These are phyloP conservation scores for Eupithecia subumbrata DNA, from an alignment of 2,888 invertebrate genomes.

Conservation along the genomic window DNA sequence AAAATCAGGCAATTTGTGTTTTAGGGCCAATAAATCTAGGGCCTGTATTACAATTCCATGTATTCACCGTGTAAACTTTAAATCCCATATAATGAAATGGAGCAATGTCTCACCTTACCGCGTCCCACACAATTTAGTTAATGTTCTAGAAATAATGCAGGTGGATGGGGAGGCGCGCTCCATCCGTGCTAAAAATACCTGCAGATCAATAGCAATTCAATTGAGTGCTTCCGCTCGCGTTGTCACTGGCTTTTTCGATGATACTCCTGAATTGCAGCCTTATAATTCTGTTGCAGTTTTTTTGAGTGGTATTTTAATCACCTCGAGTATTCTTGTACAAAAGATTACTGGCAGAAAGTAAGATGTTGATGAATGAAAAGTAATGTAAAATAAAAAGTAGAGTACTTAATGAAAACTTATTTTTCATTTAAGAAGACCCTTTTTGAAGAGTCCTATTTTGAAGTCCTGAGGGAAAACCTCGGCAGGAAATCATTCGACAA, in stretches of 20 bases:
- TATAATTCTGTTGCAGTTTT: not conserved
- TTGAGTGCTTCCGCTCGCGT: constrained; percentile 11
- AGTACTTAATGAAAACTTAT: not conserved
- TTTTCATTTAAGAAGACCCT: not conserved
- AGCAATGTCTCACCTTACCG: constrained; percentile 14
- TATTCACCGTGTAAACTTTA: not conserved
- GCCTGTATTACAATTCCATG: not conserved
- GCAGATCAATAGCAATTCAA: constrained; percentile 19
- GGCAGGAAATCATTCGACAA: too few species aligned
- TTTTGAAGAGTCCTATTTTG: too few species aligned
- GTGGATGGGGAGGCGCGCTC: constrained; percentile 24
- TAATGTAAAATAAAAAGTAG: not conserved
- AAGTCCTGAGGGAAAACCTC: too few species aligned
- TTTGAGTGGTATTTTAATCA: not conserved
- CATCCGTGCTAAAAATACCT: constrained; percentile 26
- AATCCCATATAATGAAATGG: not conserved
- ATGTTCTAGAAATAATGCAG: constrained; percentile 34
- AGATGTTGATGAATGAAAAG: not conserved
- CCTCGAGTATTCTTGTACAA: not conserved
- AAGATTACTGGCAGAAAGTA: not conserved
- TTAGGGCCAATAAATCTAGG: not conserved
- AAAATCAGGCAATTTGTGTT: not conserved
- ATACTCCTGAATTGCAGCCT: not conserved
- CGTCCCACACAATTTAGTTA: constrained; percentile 29
- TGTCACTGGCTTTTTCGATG: constrained; percentile 1